Base-by-base conservation (phyloP, 1,140 invertebrate species). In the Caerostris darwini region DNA sequence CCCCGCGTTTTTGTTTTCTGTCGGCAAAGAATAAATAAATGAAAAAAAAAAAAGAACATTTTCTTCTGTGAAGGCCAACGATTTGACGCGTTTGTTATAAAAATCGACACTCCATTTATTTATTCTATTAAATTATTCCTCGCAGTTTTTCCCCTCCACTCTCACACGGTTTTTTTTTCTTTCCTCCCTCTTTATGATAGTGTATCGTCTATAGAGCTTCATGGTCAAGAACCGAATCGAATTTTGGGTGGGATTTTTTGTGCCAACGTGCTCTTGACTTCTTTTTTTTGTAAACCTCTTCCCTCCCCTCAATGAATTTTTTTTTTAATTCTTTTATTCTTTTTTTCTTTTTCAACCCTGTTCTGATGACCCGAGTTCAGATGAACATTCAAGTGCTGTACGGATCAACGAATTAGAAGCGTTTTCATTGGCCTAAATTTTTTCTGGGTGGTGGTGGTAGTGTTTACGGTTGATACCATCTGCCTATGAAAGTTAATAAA, bases 331-430 rank as follows among this genome's bases (percentile, higher is more conserved):
- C 53, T 3, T 12, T 10, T 53, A 10, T 50, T 12, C 14, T 77
- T 53, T 77, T 77, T 50, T 77, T 2, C 8, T 10, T 50, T 77
- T 50, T 12, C 34, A 77, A 53, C 53, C 71, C 10, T 77, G 50
- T 3, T 77, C 34, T 50, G 34, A 77, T 77, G 71, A 77, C 71
- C 71, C 71, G 50, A 85, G 82, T 58, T 8, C 14, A 88, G 54
- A 7, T 88, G 17, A 88, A 64, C 61, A 88, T 64, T 88, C 19
- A 61, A 67, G 61, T 67, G 50, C 12, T 88, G n/a, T 19, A 54
- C 54, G 86, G 86, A 67, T 64, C 86, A 88, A 50, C 61, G 86
- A 67, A 88, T 67, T 67, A 53, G 59, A 88, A 59, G 86, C 58
- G 59, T 88, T 61, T 50, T 67, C 82, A 58, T 56, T 7, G 54